Evolutionary conservation across 1,140 invertebrate genomes (phyloP).

Genomic region (Propsilocerus akamusi): DNA sequence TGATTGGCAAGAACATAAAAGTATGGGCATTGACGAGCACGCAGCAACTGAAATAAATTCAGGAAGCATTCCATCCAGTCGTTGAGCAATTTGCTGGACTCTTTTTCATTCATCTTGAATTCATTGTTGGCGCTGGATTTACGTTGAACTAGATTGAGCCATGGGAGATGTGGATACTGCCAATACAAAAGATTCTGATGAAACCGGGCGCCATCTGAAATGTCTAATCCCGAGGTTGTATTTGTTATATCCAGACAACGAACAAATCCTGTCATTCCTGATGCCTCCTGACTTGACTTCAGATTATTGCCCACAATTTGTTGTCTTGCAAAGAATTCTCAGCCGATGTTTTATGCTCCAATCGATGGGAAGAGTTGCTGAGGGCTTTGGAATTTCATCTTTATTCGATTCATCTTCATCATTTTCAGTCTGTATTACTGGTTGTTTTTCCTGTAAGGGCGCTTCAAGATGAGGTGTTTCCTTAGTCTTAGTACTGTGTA

Average conservation of each 20-base stretch:
- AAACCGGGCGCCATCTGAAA: slow-evolving; percentile 64
- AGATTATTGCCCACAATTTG: slow-evolving; percentile 69
- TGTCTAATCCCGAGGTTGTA: slow-evolving; percentile 42
- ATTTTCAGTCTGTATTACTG: slow-evolving; percentile 19
- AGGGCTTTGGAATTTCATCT: slow-evolving; percentile 22
- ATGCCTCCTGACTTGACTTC: slow-evolving; percentile 77
- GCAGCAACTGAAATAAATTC: slow-evolving; percentile 58
- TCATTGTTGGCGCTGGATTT: slow-evolving; percentile 34
- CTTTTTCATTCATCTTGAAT: slow-evolving; percentile 52
- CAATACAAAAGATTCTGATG: slow-evolving; percentile 74
- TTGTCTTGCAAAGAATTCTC: slow-evolving; percentile 56
- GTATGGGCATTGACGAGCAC: slow-evolving; percentile 77
- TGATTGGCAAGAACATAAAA: slow-evolving; percentile 84
- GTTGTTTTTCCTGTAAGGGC: slow-evolving; percentile 21
- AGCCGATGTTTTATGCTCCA: slow-evolving; percentile 77
- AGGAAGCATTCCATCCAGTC: slow-evolving; percentile 74
- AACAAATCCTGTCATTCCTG: slow-evolving; percentile 71
- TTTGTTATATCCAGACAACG: slow-evolving; percentile 51
- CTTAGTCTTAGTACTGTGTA: slow-evolving; percentile 10
- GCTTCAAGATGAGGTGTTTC: slow-evolving; percentile 16
- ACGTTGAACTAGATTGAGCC: slow-evolving; percentile 69
- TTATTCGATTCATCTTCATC: slow-evolving; percentile 14
- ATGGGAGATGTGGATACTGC: slow-evolving; percentile 77
- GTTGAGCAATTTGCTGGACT: slow-evolving; percentile 35
- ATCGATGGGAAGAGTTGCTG: slow-evolving; percentile 66